Evolutionary conservation across 2,797 vertebrate genomes (phyloP), one percentile per base, ranked within the genome.

Genomic region (Malacoraja senta): DNA sequence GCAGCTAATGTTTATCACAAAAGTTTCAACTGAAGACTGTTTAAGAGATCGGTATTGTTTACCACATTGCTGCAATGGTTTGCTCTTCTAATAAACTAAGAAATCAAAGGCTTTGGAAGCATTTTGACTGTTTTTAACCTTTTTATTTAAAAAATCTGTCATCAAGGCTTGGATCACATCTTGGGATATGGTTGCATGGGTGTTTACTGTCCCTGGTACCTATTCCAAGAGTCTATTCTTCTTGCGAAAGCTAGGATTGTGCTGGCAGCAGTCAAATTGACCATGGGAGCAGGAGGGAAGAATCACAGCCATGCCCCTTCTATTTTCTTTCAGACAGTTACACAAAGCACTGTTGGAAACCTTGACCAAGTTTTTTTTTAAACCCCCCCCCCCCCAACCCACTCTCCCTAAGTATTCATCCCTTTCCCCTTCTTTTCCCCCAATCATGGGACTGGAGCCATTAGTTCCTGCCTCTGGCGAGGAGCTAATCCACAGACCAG

Each of bases 241-340:
- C 80, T 58, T 88, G n/a, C 24, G 63, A 35, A n/a, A 68, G n/a
- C 8, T 32, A 21, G 61, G 61, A 65, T n/a, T 32, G 61, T 63
- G 63, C 15, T 65, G 61, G 17, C 32, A 19, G 63, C 84, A 88
- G 84, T 65, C 84, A 35, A 15, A 65, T 88, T 88, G 58, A 88
- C 63, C n/a, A 35, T 88, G 84, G 84, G 84, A 32, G 84, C 84
- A 88, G 84, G 84, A 88, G n/a, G n/a, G 63, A 88, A 88, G 84
- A 32, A 88, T 88, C 84, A 88, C 84, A 88, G 84, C 63, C 61
- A 68, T 68, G 61, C 63, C 84, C 84, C 65, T 68, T 88, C n/a
- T n/a, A 26, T 74, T 88, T 88, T 88, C 32, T n/a, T 88, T 44
- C 58, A 68, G 63, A 38, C n/a, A 88, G 65, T 1, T 32, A 68